phyloP scores from a whole-genome alignment of 2,113 vertebrate genomes.

The Cryptomyrus ogoouensis region DNA sequence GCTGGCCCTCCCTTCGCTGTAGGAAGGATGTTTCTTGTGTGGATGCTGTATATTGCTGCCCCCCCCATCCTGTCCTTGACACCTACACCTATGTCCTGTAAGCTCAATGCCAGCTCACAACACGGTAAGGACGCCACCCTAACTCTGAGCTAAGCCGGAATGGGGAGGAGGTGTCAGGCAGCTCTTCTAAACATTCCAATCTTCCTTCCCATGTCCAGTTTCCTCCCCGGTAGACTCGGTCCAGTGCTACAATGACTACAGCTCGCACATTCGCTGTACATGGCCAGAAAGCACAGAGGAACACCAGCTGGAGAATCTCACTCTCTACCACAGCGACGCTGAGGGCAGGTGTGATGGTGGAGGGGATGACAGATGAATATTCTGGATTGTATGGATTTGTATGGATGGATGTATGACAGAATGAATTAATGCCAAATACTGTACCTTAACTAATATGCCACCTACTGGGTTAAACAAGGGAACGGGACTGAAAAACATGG shows the following conservation, averaged over 20 bases:
- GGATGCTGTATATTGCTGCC: slow-evolving; percentile 19
- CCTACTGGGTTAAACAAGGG: not conserved
- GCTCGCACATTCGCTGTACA: slow-evolving; percentile 37
- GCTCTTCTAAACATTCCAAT: not conserved
- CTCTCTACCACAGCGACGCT: not conserved
- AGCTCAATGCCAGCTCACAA: not conserved
- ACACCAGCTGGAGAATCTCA: not conserved
- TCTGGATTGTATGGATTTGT: not conserved
- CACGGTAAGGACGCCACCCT: slow-evolving; percentile 28
- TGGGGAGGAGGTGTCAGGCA: not conserved
- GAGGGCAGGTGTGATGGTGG: not conserved
- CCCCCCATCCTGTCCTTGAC: slow-evolving; percentile 17
- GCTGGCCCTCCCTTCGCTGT: not conserved
- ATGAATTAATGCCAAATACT: not conserved
- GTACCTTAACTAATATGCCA: not conserved
- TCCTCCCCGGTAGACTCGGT: slow-evolving; percentile 47
- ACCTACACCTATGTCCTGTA: slow-evolving; percentile 19
- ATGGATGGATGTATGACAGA: not conserved
- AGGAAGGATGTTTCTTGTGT: slow-evolving; percentile 33
- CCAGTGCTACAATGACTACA: slow-evolving; percentile 54
- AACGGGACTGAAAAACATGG: not conserved
- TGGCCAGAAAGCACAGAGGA: slow-evolving; percentile 41
- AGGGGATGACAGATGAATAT: not conserved
- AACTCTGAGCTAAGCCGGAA: not conserved
- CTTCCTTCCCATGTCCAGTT: slow-evolving; percentile 28